These are phyloP conservation scores for Parus major DNA, from an alignment of 2,113 vertebrate species.

Conservation along the genomic window DNA sequence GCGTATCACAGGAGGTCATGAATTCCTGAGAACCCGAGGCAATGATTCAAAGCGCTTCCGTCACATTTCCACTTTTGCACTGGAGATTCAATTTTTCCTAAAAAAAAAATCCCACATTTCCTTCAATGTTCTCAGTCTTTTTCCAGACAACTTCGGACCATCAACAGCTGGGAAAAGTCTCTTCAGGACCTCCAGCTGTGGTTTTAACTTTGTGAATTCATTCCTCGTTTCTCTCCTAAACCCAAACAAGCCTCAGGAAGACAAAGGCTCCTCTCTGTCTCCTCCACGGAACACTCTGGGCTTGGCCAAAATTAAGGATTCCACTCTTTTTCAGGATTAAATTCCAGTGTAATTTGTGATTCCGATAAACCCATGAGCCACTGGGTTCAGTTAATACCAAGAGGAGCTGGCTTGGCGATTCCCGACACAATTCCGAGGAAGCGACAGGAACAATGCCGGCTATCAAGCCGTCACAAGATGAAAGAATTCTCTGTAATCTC, in stretches of 20 bases:
- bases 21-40: background rate
- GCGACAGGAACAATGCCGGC: background rate
- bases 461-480: background rate
- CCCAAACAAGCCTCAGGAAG: background rate
- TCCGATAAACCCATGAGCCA: background rate
- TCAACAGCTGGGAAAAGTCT: background rate
- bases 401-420: background rate
- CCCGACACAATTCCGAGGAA: background rate
- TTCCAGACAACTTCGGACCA: background rate
- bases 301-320: background rate
- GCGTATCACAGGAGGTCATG: background rate
- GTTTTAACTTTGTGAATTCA: background rate
- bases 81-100: background rate
- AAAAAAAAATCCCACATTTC: background rate
- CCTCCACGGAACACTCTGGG: background rate
- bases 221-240: background rate
- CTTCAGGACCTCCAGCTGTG: background rate
- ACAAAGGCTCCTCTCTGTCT: background rate
- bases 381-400: background rate
- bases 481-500: conserved; percentile 9
- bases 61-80: background rate
- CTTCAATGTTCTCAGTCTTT: background rate
- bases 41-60: background rate
- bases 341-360: background rate
- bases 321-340: background rate